Base-by-base conservation (phyloP, 1,140 invertebrate genomes). In the Diabrotica undecimpunctata region DNA sequence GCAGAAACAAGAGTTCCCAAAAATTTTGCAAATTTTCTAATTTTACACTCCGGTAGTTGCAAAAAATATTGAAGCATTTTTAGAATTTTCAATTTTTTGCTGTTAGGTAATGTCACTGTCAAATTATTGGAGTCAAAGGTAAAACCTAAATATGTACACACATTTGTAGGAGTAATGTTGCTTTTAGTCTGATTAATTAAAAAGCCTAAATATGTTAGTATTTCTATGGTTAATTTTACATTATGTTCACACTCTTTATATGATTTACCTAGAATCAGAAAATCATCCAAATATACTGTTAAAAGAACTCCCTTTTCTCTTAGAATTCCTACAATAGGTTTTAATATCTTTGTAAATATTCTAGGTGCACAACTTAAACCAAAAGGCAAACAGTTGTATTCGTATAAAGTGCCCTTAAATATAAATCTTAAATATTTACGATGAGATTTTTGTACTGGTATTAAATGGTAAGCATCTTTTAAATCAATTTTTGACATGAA, bases 401-500 rank as follows among this genome's bases (percentile, higher is more conserved):
- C 60, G 60, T 67, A 74, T 11, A 72, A 41, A 46, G 61, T 13
- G 2, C 62, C 62, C 5, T 66, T 38, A 66, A 67, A 75, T 13
- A 25, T 35, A 59, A 75, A 75, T 39, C 70, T 56, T 53, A 74
- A 61, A 62, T 67, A 73, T 54, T 71, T 73, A 37, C 59, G 61
- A 64, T 46, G 37, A 6, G 5, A 10, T 38, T 59, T 67, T 60
- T 52, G 10, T 12, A 67, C 39, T 6, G 61, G 62, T n/a, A 76
- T 25, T 13, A 69, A 12, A 68, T 68, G 71, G 62, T 75, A 77
- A 2, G 69, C 74, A 65, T 77, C 70, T 69, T 72, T 65, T 46
- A 74, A 61, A 60, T 77, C 74, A 14, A 76, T 62, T n/a, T 69
- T 65, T n/a, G 58, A 64, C 67, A 75, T 70, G 54, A 55, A 75